These are phyloP conservation scores for Hipposideros larvatus DNA, from an alignment of 2,797 vertebrate species.

Conservation along the genomic window DNA sequence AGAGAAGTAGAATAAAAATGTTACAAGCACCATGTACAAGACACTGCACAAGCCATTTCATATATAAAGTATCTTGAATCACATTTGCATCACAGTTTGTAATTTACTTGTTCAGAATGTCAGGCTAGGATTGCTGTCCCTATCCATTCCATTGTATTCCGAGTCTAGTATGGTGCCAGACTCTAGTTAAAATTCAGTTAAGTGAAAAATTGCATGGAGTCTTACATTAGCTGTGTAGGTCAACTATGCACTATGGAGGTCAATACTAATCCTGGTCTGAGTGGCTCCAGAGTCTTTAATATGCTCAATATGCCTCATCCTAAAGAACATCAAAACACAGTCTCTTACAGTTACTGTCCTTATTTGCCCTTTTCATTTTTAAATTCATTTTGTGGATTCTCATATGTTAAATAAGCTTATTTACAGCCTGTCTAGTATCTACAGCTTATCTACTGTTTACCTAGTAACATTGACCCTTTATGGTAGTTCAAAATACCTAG, in stretches of 20 bases:
- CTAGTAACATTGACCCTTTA: background rate
- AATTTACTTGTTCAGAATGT: background rate
- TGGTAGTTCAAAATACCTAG: background rate
- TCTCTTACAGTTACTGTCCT: background rate
- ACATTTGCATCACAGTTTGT: slow-evolving; percentile 3
- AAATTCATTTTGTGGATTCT: slow-evolving; percentile 25
- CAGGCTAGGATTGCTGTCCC: background rate
- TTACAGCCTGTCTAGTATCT: background rate
- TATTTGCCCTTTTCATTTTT: slow-evolving; percentile 2
- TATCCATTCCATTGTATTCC: background rate
- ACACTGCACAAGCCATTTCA: background rate
- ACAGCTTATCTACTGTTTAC: background rate
- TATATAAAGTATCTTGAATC: background rate
- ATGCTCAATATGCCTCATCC: background rate
- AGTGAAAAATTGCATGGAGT: background rate
- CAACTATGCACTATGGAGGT: background rate
- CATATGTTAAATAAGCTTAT: background rate
- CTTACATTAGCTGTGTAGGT: background rate
- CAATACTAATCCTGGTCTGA: background rate
- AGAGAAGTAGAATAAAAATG: background rate
- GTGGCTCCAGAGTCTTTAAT: background rate
- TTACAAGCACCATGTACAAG: background rate
- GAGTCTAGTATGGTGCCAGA: background rate
- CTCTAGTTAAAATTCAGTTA: background rate
- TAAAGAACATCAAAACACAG: background rate